These are phyloP conservation scores for Chinchilla lanigera DNA, from an alignment of 2,113 vertebrate species.

Conservation along the genomic window DNA sequence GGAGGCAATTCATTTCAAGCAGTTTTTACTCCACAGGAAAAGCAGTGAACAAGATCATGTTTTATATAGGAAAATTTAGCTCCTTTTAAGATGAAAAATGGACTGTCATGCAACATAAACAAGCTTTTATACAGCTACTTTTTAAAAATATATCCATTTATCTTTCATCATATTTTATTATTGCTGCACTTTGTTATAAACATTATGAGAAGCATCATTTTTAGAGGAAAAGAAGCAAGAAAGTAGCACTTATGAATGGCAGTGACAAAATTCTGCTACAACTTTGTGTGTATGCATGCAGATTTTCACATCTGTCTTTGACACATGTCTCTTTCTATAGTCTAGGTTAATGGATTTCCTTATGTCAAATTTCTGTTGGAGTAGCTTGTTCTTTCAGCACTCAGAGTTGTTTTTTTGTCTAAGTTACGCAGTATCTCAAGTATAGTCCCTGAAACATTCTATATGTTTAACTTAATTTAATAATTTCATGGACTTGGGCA, in stretches of 20 bases:
- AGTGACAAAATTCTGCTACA: conserved; percentile 43
- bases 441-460: neutral
- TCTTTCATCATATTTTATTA: conserved; percentile 71
- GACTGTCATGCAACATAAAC: conserved; percentile 53
- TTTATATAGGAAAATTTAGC: conserved; percentile 63
- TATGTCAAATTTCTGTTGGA: neutral
- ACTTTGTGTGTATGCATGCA: neutral
- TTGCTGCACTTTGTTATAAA: conserved; percentile 71
- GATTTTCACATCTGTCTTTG: neutral
- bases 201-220: neutral
- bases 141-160: conserved; percentile 61
- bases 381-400: neutral
- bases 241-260: conserved; percentile 23
- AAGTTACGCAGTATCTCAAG: neutral
- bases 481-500: neutral
- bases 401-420: neutral
- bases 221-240: conserved; percentile 22
- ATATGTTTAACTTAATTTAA: neutral
- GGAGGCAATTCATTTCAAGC: neutral
- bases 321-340: neutral
- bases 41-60: neutral
- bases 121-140: conserved; percentile 41
- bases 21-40: neutral
- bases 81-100: conserved; percentile 70
- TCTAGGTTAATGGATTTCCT: neutral